A percentile compares a stretch with the other conserved stretches of the same genome.
phyloP scores from a whole-genome alignment of 2,113 vertebrate genomes.

The Erpornis zantholeuca region DNA sequence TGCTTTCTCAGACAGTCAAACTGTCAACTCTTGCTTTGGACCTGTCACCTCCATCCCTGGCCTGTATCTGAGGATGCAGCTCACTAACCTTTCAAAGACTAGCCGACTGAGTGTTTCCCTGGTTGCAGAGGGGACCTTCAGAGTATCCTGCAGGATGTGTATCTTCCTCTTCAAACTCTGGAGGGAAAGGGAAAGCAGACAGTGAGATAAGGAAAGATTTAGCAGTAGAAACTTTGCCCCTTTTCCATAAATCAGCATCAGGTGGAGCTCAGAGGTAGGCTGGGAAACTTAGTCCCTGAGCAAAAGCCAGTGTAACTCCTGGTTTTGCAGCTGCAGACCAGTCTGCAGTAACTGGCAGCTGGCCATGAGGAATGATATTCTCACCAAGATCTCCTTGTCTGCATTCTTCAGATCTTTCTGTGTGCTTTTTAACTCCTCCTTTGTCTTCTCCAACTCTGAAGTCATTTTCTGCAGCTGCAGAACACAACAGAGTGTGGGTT shows the following conservation, averaged over 20 bases:
- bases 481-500: neutral
- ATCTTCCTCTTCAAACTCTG: slow-evolving; percentile 96
- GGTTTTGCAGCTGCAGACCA: slow-evolving; percentile 1
- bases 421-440: slow-evolving; percentile 83
- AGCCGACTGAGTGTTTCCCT: slow-evolving; percentile 90
- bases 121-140: slow-evolving; percentile 85
- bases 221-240: neutral
- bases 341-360: neutral
- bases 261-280: neutral
- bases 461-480: slow-evolving; percentile 81
- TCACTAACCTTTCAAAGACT: slow-evolving; percentile 88
- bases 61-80: neutral
- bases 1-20: neutral
- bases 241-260: neutral
- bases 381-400: slow-evolving; percentile 90
- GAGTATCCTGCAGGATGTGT: slow-evolving; percentile 88
- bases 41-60: neutral
- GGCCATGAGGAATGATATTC: neutral
- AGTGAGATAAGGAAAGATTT: neutral
- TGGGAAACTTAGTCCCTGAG: neutral
- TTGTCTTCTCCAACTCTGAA: slow-evolving; percentile 75
- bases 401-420: slow-evolving; percentile 87
- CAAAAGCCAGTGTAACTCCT: neutral
- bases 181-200: neutral
- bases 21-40: neutral